Evolutionary conservation across 2,113 vertebrate genomes (phyloP).

Genomic region (Peucedramus taeniatus): DNA sequence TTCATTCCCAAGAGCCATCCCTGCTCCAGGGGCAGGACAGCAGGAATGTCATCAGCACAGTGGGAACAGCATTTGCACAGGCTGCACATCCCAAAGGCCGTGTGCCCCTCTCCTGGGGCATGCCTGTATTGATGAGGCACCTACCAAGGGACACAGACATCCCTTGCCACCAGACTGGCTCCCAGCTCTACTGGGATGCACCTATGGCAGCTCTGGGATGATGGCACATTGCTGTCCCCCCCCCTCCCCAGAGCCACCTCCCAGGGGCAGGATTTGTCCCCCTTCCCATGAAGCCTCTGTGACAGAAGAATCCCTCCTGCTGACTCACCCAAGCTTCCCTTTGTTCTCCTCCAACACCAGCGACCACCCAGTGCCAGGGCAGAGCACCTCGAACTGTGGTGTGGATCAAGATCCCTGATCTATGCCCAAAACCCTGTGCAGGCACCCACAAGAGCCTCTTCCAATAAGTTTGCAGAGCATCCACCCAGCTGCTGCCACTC

Average conservation of each 20-base stretch:
- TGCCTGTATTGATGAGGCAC: rapidly evolving
- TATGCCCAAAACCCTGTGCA: neutral
- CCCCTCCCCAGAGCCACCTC: neutral
- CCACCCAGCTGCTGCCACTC: neutral
- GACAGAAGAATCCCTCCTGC: neutral
- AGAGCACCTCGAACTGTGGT: rapidly evolving
- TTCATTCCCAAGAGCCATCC: neutral
- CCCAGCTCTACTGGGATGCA: neutral
- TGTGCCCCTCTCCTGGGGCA: rapidly evolving
- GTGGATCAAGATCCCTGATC: neutral
- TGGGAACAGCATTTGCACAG: rapidly evolving
- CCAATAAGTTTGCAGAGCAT: neutral
- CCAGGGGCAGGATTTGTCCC: neutral
- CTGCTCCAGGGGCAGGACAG: neutral
- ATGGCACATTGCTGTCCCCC: neutral
- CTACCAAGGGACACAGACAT: rapidly evolving
- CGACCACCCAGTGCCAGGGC: neutral
- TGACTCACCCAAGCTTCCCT: slow-evolving; percentile 41
- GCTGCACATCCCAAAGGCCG: neutral
- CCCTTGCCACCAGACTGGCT: rapidly evolving
- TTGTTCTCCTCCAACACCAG: neutral
- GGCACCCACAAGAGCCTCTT: neutral
- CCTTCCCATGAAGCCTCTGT: neutral
- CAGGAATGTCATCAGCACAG: neutral
- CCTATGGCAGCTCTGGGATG: rapidly evolving